Percentiles rank a stretch among this genome's conserved stretches.
phyloP scores from a whole-genome alignment of 2,113 vertebrate genomes.

The Hystrix cristata region DNA sequence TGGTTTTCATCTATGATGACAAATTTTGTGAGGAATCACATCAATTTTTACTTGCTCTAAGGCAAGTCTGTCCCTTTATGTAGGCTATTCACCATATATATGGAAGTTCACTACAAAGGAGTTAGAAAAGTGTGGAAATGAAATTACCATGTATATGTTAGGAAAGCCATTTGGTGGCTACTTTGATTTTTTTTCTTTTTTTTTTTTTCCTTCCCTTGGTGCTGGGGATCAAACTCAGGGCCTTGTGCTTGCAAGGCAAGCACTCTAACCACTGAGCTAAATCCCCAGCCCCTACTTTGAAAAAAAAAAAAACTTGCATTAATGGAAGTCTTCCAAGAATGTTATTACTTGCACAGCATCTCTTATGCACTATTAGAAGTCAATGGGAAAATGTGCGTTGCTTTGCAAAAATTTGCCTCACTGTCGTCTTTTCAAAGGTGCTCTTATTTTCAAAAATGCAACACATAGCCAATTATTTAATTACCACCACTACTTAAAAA shows the following conservation, averaged over 20 bases:
- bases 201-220: no score
- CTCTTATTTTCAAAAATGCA: constrained; percentile 69
- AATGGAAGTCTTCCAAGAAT: constrained; percentile 66
- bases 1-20: constrained; percentile 29
- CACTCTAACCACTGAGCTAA: no score
- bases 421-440: constrained; percentile 56
- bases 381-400: constrained; percentile 35
- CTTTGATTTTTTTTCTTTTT: background rate
- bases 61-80: background rate
- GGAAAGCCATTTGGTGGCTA: constrained; percentile 51
- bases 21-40: background rate
- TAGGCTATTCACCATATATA: constrained; percentile 8
- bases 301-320: constrained; percentile 22
- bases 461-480: constrained; percentile 63
- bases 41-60: constrained; percentile 42
- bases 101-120: background rate
- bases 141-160: constrained; percentile 57
- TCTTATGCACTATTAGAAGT: constrained; percentile 49
- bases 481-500: constrained; percentile 49
- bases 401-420: constrained; percentile 66
- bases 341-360: constrained; percentile 59
- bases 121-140: constrained; percentile 18
- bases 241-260: no score
- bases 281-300: no score
- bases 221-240: no score